These are phyloP conservation scores for Cyprinodon variegatus DNA, from an alignment of 2,113 vertebrate species.

Conservation along the genomic window DNA sequence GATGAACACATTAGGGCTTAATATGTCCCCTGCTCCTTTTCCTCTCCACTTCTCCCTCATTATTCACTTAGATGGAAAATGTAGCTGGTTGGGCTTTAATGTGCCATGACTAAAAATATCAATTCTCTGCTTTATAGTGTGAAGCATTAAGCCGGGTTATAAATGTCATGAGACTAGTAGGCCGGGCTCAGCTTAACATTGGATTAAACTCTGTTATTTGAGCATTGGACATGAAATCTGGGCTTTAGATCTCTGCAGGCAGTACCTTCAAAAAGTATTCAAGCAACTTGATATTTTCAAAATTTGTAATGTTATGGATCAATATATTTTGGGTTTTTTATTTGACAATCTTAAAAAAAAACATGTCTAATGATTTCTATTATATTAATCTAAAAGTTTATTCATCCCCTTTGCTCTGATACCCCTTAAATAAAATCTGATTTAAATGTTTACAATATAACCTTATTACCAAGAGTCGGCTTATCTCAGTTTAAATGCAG, in stretches of 20 bases:
- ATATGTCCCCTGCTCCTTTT: background rate
- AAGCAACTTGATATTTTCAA: background rate
- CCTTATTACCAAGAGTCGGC: too few relatives aligned
- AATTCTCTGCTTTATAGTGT: background rate
- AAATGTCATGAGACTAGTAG: conserved; percentile 8
- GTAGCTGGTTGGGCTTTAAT: background rate
- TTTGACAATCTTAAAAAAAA: too few relatives aligned
- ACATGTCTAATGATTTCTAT: too few relatives aligned
- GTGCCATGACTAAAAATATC: background rate
- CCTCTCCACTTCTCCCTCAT: conserved; percentile 1
- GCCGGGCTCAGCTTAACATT: conserved; percentile 18
- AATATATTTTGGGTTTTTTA: background rate
- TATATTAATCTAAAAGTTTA: too few relatives aligned
- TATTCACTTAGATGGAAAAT: background rate
- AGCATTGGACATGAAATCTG: background rate
- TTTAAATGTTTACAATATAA: too few relatives aligned
- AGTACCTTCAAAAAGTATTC: background rate
- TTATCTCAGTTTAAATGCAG: too few relatives aligned
- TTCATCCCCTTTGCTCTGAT: background rate
- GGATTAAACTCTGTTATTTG: conserved; percentile 36
- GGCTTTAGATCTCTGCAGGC: background rate
- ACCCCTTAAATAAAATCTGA: background rate
- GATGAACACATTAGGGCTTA: conserved; percentile 5
- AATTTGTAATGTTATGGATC: background rate
- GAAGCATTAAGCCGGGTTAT: background rate